These are phyloP conservation scores for Drosophila aldrichi DNA, from an alignment of 2,888 invertebrate species.

Conservation along the genomic window DNA sequence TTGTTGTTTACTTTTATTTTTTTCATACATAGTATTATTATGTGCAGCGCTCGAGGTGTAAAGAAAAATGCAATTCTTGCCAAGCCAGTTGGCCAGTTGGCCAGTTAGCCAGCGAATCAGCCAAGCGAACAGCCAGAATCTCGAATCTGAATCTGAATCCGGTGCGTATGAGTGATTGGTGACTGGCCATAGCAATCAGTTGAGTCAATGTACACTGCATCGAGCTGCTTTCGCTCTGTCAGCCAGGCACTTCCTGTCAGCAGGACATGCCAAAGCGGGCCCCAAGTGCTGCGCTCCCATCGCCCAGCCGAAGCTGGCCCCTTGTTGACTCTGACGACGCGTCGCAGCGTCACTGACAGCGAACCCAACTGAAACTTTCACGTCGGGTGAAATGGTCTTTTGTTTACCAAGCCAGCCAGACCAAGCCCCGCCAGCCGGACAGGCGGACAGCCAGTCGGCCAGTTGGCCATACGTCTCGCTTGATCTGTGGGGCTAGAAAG, in stretches of 20 bases:
- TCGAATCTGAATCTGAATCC: conserved; percentile 42
- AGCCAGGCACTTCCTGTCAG: conserved; percentile 35
- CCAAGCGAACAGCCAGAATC: conserved; percentile 32
- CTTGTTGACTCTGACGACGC: conserved; percentile 1
- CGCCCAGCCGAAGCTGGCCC: background rate
- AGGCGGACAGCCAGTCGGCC: background rate
- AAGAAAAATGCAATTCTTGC: conserved; percentile 67
- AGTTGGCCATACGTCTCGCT: background rate
- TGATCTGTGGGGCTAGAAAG: conserved; percentile 31
- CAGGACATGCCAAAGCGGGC: conserved; percentile 25
- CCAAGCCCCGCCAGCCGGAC: background rate
- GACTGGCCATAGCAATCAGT: conserved; percentile 21
- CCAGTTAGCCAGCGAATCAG: conserved; percentile 22
- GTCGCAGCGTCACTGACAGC: conserved; percentile 1
- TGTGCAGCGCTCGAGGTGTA: conserved; percentile 28
- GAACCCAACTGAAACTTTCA: conserved; percentile 56
- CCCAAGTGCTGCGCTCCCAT: background rate
- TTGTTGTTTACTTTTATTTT: background rate
- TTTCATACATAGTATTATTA: conserved; percentile 30
- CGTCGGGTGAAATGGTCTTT: conserved; percentile 61
- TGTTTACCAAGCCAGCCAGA: conserved; percentile 32
- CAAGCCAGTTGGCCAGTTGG: conserved; percentile 35
- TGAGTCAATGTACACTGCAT: conserved; percentile 33
- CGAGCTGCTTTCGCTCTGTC: background rate
- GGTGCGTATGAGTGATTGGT: conserved; percentile 52